Evolutionary conservation across 2,113 vertebrate species (phyloP).

Genomic region (Myrmophylax atrothorax): DNA sequence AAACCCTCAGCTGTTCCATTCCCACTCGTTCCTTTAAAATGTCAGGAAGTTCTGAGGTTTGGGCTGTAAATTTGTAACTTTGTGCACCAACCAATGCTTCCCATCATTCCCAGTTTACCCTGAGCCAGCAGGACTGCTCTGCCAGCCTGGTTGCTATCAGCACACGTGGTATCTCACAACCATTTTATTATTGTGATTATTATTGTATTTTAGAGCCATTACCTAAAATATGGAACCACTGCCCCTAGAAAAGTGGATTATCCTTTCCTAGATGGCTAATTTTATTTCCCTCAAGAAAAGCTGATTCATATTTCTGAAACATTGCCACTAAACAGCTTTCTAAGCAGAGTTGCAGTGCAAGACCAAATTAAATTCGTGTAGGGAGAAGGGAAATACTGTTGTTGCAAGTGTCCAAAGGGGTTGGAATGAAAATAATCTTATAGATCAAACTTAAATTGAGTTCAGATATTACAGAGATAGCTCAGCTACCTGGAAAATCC

Average conservation of each 20-base stretch:
- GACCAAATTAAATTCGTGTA: slow-evolving; percentile 43
- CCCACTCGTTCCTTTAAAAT: not conserved
- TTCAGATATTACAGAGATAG: slow-evolving; percentile 36
- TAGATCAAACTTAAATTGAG: slow-evolving; percentile 57
- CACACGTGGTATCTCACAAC: not conserved
- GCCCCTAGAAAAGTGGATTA: slow-evolving; percentile 50
- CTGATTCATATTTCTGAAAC: slow-evolving; percentile 51
- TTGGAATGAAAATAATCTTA: slow-evolving; percentile 65
- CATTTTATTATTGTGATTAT: slow-evolving; percentile 28
- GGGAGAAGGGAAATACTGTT: slow-evolving; percentile 50
- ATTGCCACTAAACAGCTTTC: slow-evolving; percentile 48
- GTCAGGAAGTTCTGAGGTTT: not conserved
- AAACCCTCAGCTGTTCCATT: not conserved
- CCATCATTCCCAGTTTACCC: not conserved
- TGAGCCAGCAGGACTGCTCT: not conserved
- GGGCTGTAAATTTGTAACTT: not conserved
- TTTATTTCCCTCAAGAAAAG: slow-evolving; percentile 51
- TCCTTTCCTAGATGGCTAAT: slow-evolving; percentile 42
- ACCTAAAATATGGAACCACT: not conserved
- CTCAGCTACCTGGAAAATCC: slow-evolving; percentile 18
- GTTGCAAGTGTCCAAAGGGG: slow-evolving; percentile 19
- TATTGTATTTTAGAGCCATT: slow-evolving; percentile 12
- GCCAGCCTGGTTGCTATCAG: not conserved
- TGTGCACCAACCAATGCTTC: not conserved
- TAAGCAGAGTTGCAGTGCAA: slow-evolving; percentile 28